Base-by-base conservation (phyloP, 2,113 vertebrate species). In the Corythornis vintsioides region DNA sequence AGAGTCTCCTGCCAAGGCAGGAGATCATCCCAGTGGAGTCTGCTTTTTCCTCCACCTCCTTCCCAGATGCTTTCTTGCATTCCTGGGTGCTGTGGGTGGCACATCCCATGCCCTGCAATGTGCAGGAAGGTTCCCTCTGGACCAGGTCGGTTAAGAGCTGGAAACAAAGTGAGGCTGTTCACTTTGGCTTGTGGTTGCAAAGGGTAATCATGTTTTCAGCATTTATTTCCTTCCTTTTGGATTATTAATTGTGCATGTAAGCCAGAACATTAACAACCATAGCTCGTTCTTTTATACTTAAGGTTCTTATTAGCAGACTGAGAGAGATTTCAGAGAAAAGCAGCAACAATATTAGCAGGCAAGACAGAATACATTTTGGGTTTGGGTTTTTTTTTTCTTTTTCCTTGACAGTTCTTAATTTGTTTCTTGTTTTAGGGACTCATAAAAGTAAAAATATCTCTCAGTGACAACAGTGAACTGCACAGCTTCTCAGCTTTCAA, bases 381-480 rank as follows among this genome's bases (percentile, higher is more conserved):
- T 84, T 90, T 86, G 77, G 20, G 25, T 78, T 64, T 93, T 38
- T 35, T 38, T 38, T 77, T 91, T 93, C 70, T 86, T 88, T 85
- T 96, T 92, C 64, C 65, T 94, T 98, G 91, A 95, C 95, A 92
- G 95, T 92, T 96, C 89, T 72, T 95, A 89, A 95, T 90, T 73
- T 96, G 91, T 92, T 96, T 93, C 85, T 95, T 95, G 92, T 95
- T 97, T 94, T 92, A 87, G 93, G 84, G 91, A 81, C 85, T 97
- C 95, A 96, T 95, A 97, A 95, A 93, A 96, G 92, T 95, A 94
- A 94, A 97, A 96, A 96, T 91, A 96, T 95, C 94, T 82, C 94
- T 83, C 83, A 83, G 78, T 93, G 94, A 88, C 79, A 94, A 88
- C 78, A 86, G 69, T 70, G 86, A 87, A 88, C 53, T 79, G 80